Evolutionary conservation across 1,140 invertebrate genomes (phyloP).

Genomic region (Drosophila bifasciata): DNA sequence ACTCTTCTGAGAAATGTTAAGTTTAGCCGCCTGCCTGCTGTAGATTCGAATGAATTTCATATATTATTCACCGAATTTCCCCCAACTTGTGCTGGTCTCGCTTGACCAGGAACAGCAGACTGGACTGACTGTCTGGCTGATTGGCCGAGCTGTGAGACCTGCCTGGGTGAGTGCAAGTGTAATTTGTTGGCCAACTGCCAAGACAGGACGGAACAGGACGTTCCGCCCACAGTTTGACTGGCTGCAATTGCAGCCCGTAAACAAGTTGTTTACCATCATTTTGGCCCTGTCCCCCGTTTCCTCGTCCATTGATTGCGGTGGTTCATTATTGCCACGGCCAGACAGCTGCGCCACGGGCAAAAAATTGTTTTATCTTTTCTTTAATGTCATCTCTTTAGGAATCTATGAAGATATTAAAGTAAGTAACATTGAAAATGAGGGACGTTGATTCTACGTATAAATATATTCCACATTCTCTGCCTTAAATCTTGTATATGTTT

Average conservation of each 20-base stretch:
- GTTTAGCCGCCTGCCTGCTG: too few relatives aligned
- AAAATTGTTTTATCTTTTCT: conserved; percentile 4
- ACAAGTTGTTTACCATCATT: conserved; percentile 17
- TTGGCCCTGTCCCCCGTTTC: not conserved
- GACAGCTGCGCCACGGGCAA: conserved; percentile 1
- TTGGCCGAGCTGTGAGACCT: too few relatives aligned
- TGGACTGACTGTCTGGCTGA: too few relatives aligned
- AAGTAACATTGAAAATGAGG: too few relatives aligned
- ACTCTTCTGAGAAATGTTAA: too few relatives aligned
- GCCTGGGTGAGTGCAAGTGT: not conserved
- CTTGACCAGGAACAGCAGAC: too few relatives aligned
- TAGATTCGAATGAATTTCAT: too few relatives aligned
- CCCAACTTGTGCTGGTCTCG: too few relatives aligned
- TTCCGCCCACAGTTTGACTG: not conserved
- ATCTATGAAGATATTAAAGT: not conserved
- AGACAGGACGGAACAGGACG: not conserved
- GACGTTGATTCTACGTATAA: too few relatives aligned
- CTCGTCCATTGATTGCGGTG: conserved; percentile 6
- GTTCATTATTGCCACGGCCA: conserved; percentile 24
- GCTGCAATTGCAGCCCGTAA: conserved; percentile 10
- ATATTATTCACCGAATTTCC: too few relatives aligned
- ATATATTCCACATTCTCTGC: too few relatives aligned
- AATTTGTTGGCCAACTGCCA: conserved; percentile 53
- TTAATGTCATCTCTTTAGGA: not conserved
- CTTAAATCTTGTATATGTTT: too few relatives aligned